These are phyloP conservation scores for Macropus fuliginosus DNA, from an alignment of 2,797 vertebrate species.

Conservation along the genomic window DNA sequence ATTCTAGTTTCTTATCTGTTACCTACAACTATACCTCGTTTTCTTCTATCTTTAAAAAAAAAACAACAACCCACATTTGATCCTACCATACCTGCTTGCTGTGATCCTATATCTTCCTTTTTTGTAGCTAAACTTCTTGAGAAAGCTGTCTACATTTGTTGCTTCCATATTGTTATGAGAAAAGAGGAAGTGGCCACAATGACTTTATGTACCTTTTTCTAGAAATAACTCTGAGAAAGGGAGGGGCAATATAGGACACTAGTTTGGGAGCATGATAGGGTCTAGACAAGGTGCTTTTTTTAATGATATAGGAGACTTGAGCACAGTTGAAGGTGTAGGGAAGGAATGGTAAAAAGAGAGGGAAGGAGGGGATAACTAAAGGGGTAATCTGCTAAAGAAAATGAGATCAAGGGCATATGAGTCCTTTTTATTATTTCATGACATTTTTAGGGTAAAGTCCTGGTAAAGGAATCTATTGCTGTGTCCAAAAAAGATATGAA, in stretches of 20 bases:
- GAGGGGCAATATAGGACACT: background rate
- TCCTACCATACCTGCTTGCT: background rate
- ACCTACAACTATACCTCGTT: background rate
- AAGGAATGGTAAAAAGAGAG: background rate
- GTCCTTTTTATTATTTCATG: background rate
- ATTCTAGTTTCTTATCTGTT: background rate
- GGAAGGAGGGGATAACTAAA: background rate
- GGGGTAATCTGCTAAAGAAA: background rate
- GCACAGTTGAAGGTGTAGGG: background rate
- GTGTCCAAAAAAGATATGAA: background rate
- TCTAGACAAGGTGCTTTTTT: background rate
- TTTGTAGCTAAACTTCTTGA: background rate
- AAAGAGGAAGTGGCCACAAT: background rate
- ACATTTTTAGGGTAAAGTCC: background rate
- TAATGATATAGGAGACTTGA: background rate
- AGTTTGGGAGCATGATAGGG: background rate
- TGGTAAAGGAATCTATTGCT: background rate
- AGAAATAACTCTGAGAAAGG: background rate
- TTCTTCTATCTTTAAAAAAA: background rate
- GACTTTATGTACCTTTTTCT: background rate
- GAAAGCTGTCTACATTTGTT: background rate
- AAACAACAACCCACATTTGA: background rate
- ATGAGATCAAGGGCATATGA: background rate
- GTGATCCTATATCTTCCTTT: background rate
- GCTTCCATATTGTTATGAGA: background rate